Conservation (phyloP, 2,113 vertebrate species). For the Mugil cephalus region DNA sequence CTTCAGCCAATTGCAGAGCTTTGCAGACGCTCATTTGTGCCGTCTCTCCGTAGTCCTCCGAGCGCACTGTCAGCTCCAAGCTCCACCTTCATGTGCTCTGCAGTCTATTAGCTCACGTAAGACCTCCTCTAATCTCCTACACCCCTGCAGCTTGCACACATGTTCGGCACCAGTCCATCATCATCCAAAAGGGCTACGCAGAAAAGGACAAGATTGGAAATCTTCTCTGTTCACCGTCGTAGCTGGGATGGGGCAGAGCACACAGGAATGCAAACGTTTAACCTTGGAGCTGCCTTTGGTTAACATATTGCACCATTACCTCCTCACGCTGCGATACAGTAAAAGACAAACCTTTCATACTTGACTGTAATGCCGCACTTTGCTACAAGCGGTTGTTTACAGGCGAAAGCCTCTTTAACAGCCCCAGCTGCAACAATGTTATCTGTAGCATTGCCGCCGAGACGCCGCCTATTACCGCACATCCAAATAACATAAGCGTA, state of each 20-base stretch:
- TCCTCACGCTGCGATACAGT: conserved; percentile 33
- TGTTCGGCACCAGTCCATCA: conserved; percentile 49
- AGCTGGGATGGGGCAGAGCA: conserved; percentile 26
- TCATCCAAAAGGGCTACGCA: conserved; percentile 27
- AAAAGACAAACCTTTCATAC: conserved; percentile 19
- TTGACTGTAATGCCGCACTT: conserved; percentile 10
- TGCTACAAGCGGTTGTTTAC: conserved; percentile 39
- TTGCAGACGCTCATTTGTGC: conserved; percentile 32
- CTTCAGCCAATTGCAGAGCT: conserved; percentile 19
- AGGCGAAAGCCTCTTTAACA: conserved; percentile 26
- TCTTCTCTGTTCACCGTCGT: conserved; percentile 46
- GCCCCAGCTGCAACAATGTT: conserved; percentile 29
- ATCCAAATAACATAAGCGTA: conserved; percentile 44
- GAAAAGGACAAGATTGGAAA: conserved; percentile 29
- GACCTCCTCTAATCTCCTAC: conserved; percentile 47
- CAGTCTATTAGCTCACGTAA: conserved; percentile 50
- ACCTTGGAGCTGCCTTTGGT: conserved; percentile 63
- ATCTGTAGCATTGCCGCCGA: conserved; percentile 37
- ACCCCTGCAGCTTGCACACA: conserved; percentile 49
- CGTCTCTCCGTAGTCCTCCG: conserved; percentile 2
- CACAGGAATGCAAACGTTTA: conserved; percentile 56
- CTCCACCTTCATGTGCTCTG: conserved; percentile 45
- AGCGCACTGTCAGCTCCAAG: conserved; percentile 16
- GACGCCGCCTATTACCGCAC: conserved; percentile 43
- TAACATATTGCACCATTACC: conserved; percentile 42